Percentiles rank a stretch among this genome's conserved stretches.
These are phyloP conservation scores for Sicus ferrugineus DNA, from an alignment of 2,888 invertebrate genomes.

Conservation along the genomic window DNA sequence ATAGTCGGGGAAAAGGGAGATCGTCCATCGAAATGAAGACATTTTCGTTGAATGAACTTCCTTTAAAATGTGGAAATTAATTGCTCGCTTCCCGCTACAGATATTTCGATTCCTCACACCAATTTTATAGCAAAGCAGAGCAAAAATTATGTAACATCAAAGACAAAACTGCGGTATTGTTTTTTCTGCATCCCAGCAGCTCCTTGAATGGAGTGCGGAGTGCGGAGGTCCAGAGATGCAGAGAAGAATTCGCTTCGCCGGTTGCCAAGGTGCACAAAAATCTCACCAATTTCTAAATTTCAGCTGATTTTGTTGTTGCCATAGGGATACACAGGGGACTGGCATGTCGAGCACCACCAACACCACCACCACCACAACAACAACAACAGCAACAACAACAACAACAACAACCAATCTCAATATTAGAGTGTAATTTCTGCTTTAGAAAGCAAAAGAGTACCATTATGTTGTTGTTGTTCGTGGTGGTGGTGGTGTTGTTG, in stretches of 20 bases:
- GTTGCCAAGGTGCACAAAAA: conserved; percentile 29
- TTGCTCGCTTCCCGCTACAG: too few species aligned
- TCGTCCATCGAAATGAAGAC: background rate
- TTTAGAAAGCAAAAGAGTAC: background rate
- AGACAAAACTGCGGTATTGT: background rate
- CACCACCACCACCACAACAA: background rate
- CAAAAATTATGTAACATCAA: too few species aligned
- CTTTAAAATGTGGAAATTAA: too few species aligned
- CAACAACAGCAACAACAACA: background rate
- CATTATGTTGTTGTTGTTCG: too few species aligned
- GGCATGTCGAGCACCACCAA: background rate
- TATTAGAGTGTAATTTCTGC: background rate
- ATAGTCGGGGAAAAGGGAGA: background rate
- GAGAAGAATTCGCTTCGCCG: background rate
- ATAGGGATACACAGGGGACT: background rate
- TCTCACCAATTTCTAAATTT: conserved; percentile 19
- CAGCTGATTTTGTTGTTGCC: background rate
- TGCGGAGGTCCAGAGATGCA: background rate
- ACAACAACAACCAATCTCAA: background rate
- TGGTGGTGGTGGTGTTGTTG: too few species aligned
- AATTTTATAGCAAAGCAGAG: too few species aligned
- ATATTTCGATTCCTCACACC: too few species aligned
- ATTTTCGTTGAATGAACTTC: background rate
- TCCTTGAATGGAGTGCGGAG: background rate
- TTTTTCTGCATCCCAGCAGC: background rate